Conservation (phyloP, 1,140 invertebrate genomes). For the Plodia interpunctella region DNA sequence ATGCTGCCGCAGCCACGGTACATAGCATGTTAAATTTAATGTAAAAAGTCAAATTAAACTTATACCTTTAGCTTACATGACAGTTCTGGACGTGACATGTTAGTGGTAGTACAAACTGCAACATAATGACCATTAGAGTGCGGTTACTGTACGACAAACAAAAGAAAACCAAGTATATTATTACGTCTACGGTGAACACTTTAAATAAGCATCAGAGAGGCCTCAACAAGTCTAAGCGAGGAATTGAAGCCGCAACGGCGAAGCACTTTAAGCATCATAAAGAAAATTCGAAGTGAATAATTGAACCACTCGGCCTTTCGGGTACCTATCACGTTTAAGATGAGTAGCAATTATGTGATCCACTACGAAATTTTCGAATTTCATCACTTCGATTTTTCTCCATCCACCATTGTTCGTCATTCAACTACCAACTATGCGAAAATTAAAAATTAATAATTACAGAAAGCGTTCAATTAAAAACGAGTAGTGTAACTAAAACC, state of each 20-base stretch:
- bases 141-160: conserved; percentile 76
- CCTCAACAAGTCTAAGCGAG: conserved; percentile 69
- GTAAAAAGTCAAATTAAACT: conserved; percentile 74
- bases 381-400: conserved; percentile 53
- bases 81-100: conserved; percentile 77
- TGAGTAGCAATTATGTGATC: no score
- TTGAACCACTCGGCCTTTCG: conserved; percentile 19
- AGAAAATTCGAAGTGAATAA: conserved; percentile 62
- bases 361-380: background rate
- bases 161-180: conserved; percentile 73
- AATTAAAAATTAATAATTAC: conserved; percentile 38
- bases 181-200: conserved; percentile 72
- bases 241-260: conserved; percentile 66
- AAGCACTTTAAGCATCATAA: conserved; percentile 65
- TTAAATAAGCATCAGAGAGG: conserved; percentile 68
- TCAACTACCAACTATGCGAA: conserved; percentile 71
- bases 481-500: conserved; percentile 54
- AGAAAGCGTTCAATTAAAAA: conserved; percentile 47
- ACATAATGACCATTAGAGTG: conserved; percentile 77
- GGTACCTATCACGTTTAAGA: no score
- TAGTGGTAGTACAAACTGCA: conserved; percentile 77
- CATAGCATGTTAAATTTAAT: conserved; percentile 58
- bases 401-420: conserved; percentile 61
- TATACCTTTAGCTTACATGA: conserved; percentile 77
- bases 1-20: conserved; percentile 46